Percentiles rank a stretch among this genome's conserved stretches.
Evolutionary conservation across 2,797 vertebrate species (phyloP).

Genomic region (Orientallactaga sibirica): DNA sequence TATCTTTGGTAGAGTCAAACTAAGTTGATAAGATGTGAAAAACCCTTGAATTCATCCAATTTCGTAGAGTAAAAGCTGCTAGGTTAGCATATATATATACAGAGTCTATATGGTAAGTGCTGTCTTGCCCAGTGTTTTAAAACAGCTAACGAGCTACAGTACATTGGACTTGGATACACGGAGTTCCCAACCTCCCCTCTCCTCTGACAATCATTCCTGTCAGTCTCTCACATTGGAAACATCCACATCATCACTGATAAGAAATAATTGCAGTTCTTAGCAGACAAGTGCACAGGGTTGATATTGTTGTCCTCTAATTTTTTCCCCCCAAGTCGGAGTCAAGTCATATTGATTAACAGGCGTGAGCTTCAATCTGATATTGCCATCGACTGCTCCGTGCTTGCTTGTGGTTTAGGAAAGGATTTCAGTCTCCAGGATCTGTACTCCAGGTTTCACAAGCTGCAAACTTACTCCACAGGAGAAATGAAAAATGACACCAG

Average conservation of each 20-base stretch:
- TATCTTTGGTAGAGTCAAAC: background rate
- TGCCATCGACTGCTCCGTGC: constrained; percentile 64
- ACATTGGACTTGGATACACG: background rate
- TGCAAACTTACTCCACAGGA: constrained; percentile 51
- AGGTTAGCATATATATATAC: background rate
- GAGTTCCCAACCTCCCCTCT: background rate
- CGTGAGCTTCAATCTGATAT: constrained; percentile 62
- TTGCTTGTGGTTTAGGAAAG: constrained; percentile 51
- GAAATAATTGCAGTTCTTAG: constrained; percentile 63
- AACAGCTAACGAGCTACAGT: background rate
- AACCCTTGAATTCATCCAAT: background rate
- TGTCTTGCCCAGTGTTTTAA: background rate
- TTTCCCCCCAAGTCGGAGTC: constrained; percentile 56
- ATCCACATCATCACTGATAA: constrained; percentile 21
- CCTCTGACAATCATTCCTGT: background rate
- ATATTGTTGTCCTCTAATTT: constrained; percentile 63
- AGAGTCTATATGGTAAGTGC: background rate
- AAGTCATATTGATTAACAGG: constrained; percentile 77
- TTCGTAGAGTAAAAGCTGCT: background rate
- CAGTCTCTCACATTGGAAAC: background rate
- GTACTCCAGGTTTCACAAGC: constrained; percentile 57
- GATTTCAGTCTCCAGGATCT: constrained; percentile 70
- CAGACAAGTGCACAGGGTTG: constrained; percentile 53
- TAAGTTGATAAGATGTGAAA: background rate
- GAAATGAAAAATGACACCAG: constrained; percentile 70